Conservation (phyloP, 2,888 invertebrate genomes). For the Sinopyrophorus schimmeli region DNA sequence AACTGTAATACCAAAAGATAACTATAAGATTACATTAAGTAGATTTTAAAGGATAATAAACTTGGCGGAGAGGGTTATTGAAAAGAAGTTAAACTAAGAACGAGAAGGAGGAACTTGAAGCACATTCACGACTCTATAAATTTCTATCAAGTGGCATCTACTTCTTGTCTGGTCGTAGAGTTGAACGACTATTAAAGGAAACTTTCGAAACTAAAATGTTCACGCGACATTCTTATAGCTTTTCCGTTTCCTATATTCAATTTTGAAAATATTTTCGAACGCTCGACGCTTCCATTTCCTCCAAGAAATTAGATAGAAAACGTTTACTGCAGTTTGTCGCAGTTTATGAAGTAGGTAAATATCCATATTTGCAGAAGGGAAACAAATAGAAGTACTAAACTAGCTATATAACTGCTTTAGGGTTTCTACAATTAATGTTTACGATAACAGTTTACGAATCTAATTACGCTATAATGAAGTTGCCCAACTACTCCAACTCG, state of each 20-base stretch:
- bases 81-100: slow-evolving; percentile 10
- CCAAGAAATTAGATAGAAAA: too few relatives aligned
- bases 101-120: slow-evolving; percentile 13
- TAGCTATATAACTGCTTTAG: background rate
- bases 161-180: slow-evolving; percentile 14
- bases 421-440: slow-evolving; percentile 3
- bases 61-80: slow-evolving; percentile 6
- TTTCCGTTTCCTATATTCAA: background rate
- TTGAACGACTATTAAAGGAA: slow-evolving; percentile 13
- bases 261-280: background rate
- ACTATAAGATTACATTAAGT: too few relatives aligned
- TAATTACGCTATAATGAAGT: background rate
- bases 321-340: too few relatives aligned
- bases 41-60: slow-evolving; percentile 20
- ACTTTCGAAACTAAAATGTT: slow-evolving; percentile 5
- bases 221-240: too few relatives aligned
- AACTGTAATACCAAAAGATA: too few relatives aligned
- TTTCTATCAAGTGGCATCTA: slow-evolving; percentile 18
- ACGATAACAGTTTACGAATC: slow-evolving; percentile 3
- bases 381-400: slow-evolving; percentile 5
- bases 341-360: too few relatives aligned
- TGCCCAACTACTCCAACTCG: slow-evolving; percentile 2
- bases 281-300: too few relatives aligned
- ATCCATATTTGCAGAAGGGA: too few relatives aligned
- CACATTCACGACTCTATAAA: slow-evolving; percentile 20